These are phyloP conservation scores for Trichacis sp. DNA, from an alignment of 2,888 invertebrate genomes.

Conservation along the genomic window DNA sequence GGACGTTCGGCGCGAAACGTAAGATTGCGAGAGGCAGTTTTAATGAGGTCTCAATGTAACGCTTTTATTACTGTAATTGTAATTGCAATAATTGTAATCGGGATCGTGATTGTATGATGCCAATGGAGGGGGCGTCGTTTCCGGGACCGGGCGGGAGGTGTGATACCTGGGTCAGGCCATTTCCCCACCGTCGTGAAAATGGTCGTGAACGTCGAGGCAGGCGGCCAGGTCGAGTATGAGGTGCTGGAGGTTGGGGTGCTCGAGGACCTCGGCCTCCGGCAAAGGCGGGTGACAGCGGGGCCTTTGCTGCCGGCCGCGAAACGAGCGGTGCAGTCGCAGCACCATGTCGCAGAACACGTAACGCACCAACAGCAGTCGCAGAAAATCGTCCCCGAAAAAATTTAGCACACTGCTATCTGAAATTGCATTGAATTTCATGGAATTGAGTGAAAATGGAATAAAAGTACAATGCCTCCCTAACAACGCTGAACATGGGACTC, in stretches of 20 bases:
- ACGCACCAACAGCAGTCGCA: conserved; percentile 87
- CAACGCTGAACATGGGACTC: no score
- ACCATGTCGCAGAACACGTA: conserved; percentile 95
- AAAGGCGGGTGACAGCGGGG: conserved; percentile 88
- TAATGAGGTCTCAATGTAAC: conserved; percentile 67
- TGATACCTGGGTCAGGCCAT: conserved; percentile 75
- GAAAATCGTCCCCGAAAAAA: conserved; percentile 95
- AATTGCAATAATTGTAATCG: conserved; percentile 67
- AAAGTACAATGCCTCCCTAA: no score
- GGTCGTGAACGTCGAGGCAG: conserved; percentile 84
- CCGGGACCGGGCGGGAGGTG: conserved; percentile 64
- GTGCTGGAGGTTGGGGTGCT: conserved; percentile 83
- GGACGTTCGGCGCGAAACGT: conserved; percentile 11
- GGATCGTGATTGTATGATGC: conserved; percentile 64
- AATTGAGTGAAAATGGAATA: no score
- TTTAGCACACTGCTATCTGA: conserved; percentile 73
- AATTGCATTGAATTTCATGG: background rate
- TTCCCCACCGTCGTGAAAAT: conserved; percentile 76
- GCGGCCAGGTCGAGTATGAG: conserved; percentile 86
- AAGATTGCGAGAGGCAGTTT: conserved; percentile 54
- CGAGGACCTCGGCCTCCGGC: conserved; percentile 88
- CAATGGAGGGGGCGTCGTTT: conserved; percentile 55
- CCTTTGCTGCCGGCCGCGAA: conserved; percentile 86
- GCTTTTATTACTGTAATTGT: conserved; percentile 68
- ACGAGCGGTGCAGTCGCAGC: conserved; percentile 87